Evolutionary conservation across 2,113 vertebrate genomes (phyloP).

Genomic region (Sphaerodactylus townsendi): DNA sequence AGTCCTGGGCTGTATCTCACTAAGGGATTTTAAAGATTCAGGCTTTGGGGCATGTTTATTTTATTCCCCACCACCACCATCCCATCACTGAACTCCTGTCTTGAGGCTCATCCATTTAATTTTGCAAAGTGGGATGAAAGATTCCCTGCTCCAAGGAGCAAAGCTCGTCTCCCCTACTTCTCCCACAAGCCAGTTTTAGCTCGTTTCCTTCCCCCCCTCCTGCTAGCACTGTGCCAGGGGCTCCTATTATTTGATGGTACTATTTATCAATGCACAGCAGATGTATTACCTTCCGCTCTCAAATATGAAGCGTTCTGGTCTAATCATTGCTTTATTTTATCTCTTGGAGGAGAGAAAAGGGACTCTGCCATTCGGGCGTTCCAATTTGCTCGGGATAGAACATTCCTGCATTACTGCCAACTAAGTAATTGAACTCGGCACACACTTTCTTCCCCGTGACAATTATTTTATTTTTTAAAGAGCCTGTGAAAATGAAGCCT

Average conservation of each 20-base stretch:
- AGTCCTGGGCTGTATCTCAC: neutral
- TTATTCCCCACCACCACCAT: neutral
- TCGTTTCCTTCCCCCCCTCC: slow-evolving; percentile 14
- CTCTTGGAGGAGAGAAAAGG: slow-evolving; percentile 44
- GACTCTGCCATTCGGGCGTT: slow-evolving; percentile 9
- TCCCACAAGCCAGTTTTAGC: slow-evolving; percentile 60
- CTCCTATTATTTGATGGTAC: slow-evolving; percentile 53
- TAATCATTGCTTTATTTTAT: slow-evolving; percentile 45
- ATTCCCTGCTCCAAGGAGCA: slow-evolving; percentile 18
- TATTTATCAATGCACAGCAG: slow-evolving; percentile 56
- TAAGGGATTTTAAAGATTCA: slow-evolving; percentile 18
- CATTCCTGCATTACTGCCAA: slow-evolving; percentile 25
- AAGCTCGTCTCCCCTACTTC: slow-evolving; percentile 54
- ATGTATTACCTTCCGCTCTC: slow-evolving; percentile 49
- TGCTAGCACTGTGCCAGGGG: slow-evolving; percentile 37
- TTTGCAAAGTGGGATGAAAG: slow-evolving; percentile 55
- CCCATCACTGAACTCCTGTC: slow-evolving; percentile 52
- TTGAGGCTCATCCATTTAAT: slow-evolving; percentile 53
- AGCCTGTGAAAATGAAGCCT: neutral
- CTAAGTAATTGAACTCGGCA: slow-evolving; percentile 55
- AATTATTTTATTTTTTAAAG: neutral
- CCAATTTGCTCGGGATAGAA: slow-evolving; percentile 29
- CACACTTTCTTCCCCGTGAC: slow-evolving; percentile 15
- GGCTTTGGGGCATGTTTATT: slow-evolving; percentile 28
- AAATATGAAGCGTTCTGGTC: slow-evolving; percentile 27